These are phyloP conservation scores for Caenorhabditis briggsae DNA, from an alignment of 1,140 invertebrate genomes.

Conservation along the genomic window DNA sequence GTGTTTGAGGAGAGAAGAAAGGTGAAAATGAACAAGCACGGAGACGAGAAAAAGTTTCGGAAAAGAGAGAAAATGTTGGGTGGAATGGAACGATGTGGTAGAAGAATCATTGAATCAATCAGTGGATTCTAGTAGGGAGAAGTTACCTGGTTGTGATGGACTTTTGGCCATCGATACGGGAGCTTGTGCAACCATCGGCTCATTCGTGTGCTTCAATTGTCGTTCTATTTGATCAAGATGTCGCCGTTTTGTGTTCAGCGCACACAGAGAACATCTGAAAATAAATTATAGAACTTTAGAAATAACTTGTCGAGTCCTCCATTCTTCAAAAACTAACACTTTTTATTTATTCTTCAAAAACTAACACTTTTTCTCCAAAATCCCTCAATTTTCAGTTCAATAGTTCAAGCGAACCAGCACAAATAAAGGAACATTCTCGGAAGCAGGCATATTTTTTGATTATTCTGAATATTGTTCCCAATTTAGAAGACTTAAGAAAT, in stretches of 20 bases:
- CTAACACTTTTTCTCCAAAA: too few species aligned
- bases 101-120: neutral
- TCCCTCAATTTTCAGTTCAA: too few species aligned
- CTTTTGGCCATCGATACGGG: neutral
- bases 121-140: neutral
- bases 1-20: constrained; percentile 1
- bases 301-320: too few species aligned
- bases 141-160: neutral
- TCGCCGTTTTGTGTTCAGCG: constrained; percentile 71
- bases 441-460: too few species aligned
- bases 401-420: too few species aligned
- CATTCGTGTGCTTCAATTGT: constrained; percentile 64
- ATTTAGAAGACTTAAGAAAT: too few species aligned
- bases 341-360: too few species aligned
- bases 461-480: too few species aligned
- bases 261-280: constrained; percentile 71
- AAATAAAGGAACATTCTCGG: too few species aligned
- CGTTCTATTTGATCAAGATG: constrained; percentile 72
- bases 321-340: too few species aligned
- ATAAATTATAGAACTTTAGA: neutral
- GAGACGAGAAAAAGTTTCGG: neutral
- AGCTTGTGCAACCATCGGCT: constrained; percentile 4
- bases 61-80: neutral
- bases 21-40: constrained; percentile 22
- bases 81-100: too few species aligned